These are phyloP conservation scores for Tachina grossa DNA, from an alignment of 2,888 invertebrate species.

Conservation along the genomic window DNA sequence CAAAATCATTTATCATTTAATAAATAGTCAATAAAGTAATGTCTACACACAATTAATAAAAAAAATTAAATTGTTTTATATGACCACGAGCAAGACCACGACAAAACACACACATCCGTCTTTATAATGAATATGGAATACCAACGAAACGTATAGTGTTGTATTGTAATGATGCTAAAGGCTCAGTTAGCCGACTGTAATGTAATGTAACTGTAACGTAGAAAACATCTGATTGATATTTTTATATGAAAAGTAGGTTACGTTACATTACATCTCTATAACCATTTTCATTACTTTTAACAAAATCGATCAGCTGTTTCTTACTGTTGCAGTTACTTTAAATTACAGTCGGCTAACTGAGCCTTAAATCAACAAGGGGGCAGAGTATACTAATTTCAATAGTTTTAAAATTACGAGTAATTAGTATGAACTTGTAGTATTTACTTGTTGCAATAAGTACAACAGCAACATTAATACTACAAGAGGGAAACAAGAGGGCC, in stretches of 20 bases:
- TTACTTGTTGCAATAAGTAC: slow-evolving; percentile 2
- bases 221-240: no score
- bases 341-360: no score
- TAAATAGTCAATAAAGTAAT: slow-evolving; percentile 21
- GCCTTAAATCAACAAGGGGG: slow-evolving; percentile 9
- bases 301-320: no score
- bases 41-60: slow-evolving; percentile 31
- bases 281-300: no score
- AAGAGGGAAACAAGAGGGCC: background rate
- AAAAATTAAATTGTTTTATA: slow-evolving; percentile 1
- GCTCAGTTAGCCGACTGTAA: no score
- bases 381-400: slow-evolving; percentile 26
- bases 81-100: slow-evolving; percentile 7
- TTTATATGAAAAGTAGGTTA: no score
- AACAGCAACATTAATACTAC: background rate
- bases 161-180: slow-evolving; percentile 17
- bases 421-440: slow-evolving; percentile 13
- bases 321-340: no score
- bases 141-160: slow-evolving; percentile 21
- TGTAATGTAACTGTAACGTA: no score
- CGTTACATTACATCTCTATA: no score
- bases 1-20: slow-evolving; percentile 57
- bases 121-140: background rate
- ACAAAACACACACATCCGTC: background rate
- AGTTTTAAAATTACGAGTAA: slow-evolving; percentile 3